Evolutionary conservation across 2,888 invertebrate species (phyloP), one percentile per base, ranked within the genome.

Genomic region (Lasioglossum villosulum): DNA sequence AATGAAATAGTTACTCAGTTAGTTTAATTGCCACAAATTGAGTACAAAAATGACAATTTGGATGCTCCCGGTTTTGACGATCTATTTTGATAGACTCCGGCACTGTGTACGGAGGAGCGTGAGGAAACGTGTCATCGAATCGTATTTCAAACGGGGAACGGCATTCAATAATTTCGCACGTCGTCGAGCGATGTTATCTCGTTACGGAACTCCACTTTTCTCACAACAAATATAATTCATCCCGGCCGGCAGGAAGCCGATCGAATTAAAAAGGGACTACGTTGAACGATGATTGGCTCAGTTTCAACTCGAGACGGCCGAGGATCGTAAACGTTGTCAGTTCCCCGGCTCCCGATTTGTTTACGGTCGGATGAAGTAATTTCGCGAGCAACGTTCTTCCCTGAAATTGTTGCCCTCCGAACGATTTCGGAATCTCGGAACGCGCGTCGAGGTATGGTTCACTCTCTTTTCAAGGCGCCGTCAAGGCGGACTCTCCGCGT

Each of bases 331-430:
- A 70, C 37, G 68, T 70, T 39, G 68, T 70, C 68, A 70, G 68
- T 39, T 70, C 34, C 68, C 37, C 68, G 68, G 10, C 56, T 56
- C n/a, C n/a, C 52, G 56, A 59, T 39, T 75, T 59, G 39, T 75
- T 75, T 39, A 59, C 39, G 56, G 37, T 56, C n/a, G 56, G 56
- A 59, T 39, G 59, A 75, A 75, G 74, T 52, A 75, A 75, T 75
- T 75, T 75, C 37, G 34, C 74, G n/a, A 19, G 74, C 56, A 56
- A 56, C 37, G 27, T 39, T 59, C 74, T 27, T 2, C 19, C n/a
- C 56, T 23, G 37, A 56, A 39, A 52, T 75, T 59, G 74, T 52
- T 39, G 37, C 27, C 37, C 52, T 56, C n/a, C 56, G 34, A 70
- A 74, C 74, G 56, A 34, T 74, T 74, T 56, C 74, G 37, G 27